Evolutionary conservation across 1,140 invertebrate species (phyloP).

Genomic region (Spodoptera litura): DNA sequence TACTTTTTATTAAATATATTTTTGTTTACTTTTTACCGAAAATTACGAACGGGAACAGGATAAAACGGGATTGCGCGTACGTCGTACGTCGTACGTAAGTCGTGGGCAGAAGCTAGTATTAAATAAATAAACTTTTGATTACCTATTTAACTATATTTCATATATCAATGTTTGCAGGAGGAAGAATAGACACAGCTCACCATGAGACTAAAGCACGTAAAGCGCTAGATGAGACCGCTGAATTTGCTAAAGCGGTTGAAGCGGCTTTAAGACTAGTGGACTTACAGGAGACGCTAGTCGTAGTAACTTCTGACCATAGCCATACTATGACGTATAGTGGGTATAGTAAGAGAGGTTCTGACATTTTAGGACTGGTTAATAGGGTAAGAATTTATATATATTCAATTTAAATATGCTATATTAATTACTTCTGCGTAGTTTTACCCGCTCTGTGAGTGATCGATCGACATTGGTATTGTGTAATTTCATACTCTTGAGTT

Average conservation of each 20-base stretch:
- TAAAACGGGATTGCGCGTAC: no score
- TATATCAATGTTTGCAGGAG: conserved; percentile 86
- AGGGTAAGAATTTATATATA: conserved; percentile 57
- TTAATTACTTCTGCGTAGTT: neutral
- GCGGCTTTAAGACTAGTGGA: conserved; percentile 89
- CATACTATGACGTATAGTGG: conserved; percentile 93
- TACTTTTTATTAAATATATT: no score
- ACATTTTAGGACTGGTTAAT: conserved; percentile 87
- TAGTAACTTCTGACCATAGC: conserved; percentile 94
- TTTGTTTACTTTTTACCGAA: no score
- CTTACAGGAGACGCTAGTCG: conserved; percentile 90
- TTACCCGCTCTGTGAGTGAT: no score
- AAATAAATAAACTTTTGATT: no score
- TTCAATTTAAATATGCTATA: no score
- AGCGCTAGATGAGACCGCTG: conserved; percentile 92
- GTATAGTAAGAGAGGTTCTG: conserved; percentile 87
- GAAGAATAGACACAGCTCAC: conserved; percentile 94
- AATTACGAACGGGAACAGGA: no score
- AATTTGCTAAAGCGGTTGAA: conserved; percentile 91
- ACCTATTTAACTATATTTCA: no score
- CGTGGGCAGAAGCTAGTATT: no score
- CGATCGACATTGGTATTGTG: no score
- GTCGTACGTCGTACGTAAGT: no score
- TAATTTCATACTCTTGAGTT: no score
- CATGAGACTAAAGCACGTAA: conserved; percentile 92